Evolutionary conservation across 2,797 vertebrate species (phyloP).

Genomic region (Sebastes kiyomatsui): DNA sequence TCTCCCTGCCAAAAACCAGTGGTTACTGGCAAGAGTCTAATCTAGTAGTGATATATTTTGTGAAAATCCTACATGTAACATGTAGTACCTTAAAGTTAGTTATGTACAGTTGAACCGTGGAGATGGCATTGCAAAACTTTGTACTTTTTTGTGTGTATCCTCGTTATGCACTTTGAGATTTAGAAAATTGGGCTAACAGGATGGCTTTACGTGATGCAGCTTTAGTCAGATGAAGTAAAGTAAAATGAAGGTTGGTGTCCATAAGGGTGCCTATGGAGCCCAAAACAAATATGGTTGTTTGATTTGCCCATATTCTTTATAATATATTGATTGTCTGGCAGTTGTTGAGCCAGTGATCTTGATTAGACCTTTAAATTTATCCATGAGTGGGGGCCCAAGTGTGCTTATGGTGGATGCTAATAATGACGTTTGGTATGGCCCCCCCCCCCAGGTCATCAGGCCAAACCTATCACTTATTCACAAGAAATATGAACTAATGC

Average conservation of each 20-base stretch:
- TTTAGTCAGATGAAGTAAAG: slow-evolving; percentile 1
- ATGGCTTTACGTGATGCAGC: slow-evolving; percentile 53
- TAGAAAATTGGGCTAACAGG: slow-evolving; percentile 21
- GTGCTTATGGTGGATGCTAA: neutral
- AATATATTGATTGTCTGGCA: neutral
- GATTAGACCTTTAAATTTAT: neutral
- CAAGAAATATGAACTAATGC: neutral
- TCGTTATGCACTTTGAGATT: slow-evolving; percentile 66
- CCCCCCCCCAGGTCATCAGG: neutral
- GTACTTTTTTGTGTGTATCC: slow-evolving; percentile 60
- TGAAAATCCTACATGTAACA: slow-evolving; percentile 69
- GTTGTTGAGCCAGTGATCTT: neutral
- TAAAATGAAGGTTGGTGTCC: neutral
- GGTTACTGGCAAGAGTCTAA: slow-evolving; percentile 51
- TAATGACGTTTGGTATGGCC: neutral
- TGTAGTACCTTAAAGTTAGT: slow-evolving; percentile 58
- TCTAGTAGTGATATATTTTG: slow-evolving; percentile 65
- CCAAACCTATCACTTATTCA: neutral
- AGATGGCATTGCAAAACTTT: slow-evolving; percentile 61
- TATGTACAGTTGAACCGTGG: slow-evolving; percentile 55
- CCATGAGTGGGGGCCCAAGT: neutral
- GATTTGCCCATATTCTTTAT: neutral
- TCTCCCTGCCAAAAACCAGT: slow-evolving; percentile 55
- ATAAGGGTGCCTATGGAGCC: neutral
- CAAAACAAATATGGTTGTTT: neutral